Conservation (phyloP, 2,888 invertebrate genomes). For the Leuctra nigra region DNA sequence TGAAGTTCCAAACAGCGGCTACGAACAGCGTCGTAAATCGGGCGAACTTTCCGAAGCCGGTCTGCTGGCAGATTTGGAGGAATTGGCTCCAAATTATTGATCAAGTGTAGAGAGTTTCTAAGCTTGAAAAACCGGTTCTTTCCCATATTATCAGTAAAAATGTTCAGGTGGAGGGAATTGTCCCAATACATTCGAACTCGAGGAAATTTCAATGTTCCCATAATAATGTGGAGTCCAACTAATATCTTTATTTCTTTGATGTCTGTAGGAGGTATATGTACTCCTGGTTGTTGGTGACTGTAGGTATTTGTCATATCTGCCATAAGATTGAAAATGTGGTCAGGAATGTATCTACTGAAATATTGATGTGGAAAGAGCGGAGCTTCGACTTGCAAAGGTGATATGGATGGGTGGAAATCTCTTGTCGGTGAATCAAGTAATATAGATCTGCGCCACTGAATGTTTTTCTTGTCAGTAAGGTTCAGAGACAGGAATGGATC, state of each 20-base stretch:
- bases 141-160: constrained; percentile 23
- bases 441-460: background rate
- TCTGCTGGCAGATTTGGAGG: constrained; percentile 3
- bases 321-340: background rate
- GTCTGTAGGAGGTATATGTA: constrained; percentile 1
- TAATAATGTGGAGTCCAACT: constrained; percentile 21
- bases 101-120: constrained; percentile 25
- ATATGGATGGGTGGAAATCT: background rate
- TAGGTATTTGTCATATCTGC: constrained; percentile 33
- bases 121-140: constrained; percentile 28
- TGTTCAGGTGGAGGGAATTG: constrained; percentile 2
- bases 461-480: constrained; percentile 1
- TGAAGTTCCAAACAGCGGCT: constrained; percentile 40
- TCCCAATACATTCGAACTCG: constrained; percentile 25
- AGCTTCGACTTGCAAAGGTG: background rate
- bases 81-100: constrained; percentile 23
- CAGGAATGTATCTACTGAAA: background rate
- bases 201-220: constrained; percentile 21
- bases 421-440: background rate
- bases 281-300: constrained; percentile 12
- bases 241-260: constrained; percentile 17
- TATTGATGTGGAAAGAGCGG: background rate
- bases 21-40: constrained; percentile 28
- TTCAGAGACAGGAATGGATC: background rate
- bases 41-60: constrained; percentile 28